phyloP scores from a whole-genome alignment of 64 coral and sea anemone species.

The Montipora capricornis region DNA sequence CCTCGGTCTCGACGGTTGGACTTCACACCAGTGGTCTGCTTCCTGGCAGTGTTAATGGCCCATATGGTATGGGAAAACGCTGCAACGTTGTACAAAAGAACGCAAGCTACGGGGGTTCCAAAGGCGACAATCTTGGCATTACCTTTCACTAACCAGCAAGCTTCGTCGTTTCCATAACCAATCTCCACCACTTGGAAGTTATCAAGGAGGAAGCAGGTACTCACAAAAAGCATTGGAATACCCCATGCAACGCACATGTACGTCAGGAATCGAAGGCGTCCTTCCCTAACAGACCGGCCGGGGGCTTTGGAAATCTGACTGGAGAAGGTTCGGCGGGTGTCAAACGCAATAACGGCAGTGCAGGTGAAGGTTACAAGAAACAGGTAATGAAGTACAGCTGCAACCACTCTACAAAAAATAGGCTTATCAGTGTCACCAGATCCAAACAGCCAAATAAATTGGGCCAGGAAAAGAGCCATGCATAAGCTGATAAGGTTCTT shows the following conservation, averaged over 20 bases:
- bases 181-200: conserved; percentile 63
- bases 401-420: conserved; percentile 69
- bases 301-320: conserved; percentile 52
- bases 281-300: neutral
- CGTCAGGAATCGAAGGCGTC: conserved; percentile 50
- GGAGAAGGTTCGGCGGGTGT: conserved; percentile 74
- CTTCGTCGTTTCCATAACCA: conserved; percentile 73
- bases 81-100: conserved; percentile 82
- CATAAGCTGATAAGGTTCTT: conserved; percentile 92
- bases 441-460: conserved; percentile 81
- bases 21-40: conserved; percentile 49
- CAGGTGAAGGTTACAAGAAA: conserved; percentile 85
- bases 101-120: conserved; percentile 51
- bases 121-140: conserved; percentile 76
- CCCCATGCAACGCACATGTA: conserved; percentile 84
- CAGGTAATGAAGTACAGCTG: conserved; percentile 82
- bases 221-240: conserved; percentile 67
- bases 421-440: conserved; percentile 64
- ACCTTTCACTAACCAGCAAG: conserved; percentile 82
- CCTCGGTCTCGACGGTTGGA: conserved; percentile 23
- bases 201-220: conserved; percentile 72
- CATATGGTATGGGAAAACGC: conserved; percentile 80
- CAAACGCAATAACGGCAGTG: conserved; percentile 87
- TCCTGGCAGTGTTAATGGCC: conserved; percentile 68
- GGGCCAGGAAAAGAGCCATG: conserved; percentile 74